A percentile compares a stretch with the other conserved stretches of the same genome.
These are phyloP conservation scores for Eulemur mongoz DNA, from an alignment of 2,797 vertebrate species.

Conservation along the genomic window DNA sequence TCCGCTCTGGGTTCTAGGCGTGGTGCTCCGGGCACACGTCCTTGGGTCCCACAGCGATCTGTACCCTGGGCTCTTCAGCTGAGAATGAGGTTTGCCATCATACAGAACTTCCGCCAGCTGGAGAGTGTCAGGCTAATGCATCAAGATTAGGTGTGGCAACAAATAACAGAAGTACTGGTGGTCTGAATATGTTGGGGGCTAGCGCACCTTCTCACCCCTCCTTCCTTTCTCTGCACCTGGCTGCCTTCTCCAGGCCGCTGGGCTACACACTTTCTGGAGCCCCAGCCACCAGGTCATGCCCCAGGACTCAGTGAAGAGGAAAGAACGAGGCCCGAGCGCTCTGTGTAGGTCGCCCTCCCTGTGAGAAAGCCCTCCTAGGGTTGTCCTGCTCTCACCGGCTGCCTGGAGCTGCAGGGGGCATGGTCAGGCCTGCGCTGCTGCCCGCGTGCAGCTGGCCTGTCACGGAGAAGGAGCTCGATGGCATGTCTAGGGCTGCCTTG, in stretches of 20 bases:
- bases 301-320: background rate
- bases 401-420: background rate
- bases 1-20: background rate
- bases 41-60: fast-evolving
- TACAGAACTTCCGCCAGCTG: background rate
- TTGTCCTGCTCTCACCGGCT: background rate
- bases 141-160: background rate
- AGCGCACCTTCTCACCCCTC: background rate
- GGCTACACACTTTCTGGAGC: background rate
- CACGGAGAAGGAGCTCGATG: background rate
- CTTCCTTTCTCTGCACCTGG: background rate
- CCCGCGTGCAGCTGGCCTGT: background rate
- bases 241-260: background rate
- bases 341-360: background rate
- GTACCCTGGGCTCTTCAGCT: fast-evolving
- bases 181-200: background rate
- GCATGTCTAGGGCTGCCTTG: background rate
- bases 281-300: background rate
- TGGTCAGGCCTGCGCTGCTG: background rate
- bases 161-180: background rate
- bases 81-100: background rate
- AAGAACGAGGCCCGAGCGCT: background rate
- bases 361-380: background rate
- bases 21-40: fast-evolving
- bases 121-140: background rate